A percentile compares a stretch with the other conserved stretches of the same genome.
Evolutionary conservation across 92 coral and sea anemone species (phyloP).

Genomic region (Pocillopora meandrina): DNA sequence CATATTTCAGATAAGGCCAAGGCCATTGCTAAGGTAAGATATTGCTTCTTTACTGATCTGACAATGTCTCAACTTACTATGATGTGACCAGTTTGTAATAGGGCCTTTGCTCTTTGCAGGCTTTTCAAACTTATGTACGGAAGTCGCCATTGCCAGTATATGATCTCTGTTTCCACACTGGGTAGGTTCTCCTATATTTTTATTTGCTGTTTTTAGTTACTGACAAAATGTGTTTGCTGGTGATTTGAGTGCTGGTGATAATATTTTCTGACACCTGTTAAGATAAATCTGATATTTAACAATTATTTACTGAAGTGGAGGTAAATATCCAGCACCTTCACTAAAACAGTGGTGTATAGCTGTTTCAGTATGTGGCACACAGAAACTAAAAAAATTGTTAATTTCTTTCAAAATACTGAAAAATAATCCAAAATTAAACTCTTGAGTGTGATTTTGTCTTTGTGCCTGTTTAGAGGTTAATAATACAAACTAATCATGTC

Average conservation of each 20-base stretch:
- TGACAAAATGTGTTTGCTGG: not conserved
- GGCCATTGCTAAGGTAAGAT: constrained; percentile 65
- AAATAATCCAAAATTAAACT: too few species aligned
- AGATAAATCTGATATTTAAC: too few species aligned
- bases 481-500: too few species aligned
- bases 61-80: not conserved
- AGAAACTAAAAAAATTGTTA: too few species aligned
- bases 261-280: too few species aligned
- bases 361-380: too few species aligned
- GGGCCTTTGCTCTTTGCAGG: constrained; percentile 39
- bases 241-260: not conserved
- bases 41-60: not conserved
- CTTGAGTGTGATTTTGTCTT: too few species aligned
- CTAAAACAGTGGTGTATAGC: too few species aligned
- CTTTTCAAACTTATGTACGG: constrained; percentile 80
- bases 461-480: too few species aligned
- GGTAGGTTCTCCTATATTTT: constrained; percentile 53
- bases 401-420: too few species aligned
- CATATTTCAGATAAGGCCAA: constrained; percentile 89
- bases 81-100: not conserved
- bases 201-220: not conserved
- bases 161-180: constrained; percentile 87
- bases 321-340: too few species aligned
- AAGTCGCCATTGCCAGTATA: constrained; percentile 74
- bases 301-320: too few species aligned